phyloP scores from a whole-genome alignment of 2,888 invertebrate species.

The Autographa pulchrina region DNA sequence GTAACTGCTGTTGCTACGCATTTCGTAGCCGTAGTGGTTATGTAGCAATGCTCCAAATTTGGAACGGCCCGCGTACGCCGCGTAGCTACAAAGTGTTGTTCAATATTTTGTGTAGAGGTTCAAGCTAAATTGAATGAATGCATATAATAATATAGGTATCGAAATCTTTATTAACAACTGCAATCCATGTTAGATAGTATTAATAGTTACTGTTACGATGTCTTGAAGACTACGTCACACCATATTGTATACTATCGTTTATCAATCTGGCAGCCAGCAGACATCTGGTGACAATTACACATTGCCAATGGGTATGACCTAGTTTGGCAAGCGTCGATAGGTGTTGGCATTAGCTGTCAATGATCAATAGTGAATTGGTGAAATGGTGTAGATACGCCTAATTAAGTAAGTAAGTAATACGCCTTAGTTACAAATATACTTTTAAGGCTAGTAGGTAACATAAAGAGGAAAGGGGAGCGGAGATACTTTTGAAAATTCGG shows the following conservation, averaged over 20 bases:
- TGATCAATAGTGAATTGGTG: background rate
- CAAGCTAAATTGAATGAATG: too few relatives aligned
- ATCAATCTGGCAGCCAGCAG: background rate
- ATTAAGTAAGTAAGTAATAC: too few relatives aligned
- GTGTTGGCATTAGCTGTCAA: background rate
- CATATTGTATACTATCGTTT: background rate
- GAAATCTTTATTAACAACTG: too few relatives aligned
- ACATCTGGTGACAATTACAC: background rate
- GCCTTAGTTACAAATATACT: too few relatives aligned
- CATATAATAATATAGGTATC: too few relatives aligned
- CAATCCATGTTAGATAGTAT: too few relatives aligned
- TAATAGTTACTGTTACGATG: too few relatives aligned
- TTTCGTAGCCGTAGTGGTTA: background rate
- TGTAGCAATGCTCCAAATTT: background rate
- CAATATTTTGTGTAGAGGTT: background rate
- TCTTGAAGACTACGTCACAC: background rate
- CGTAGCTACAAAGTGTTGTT: background rate
- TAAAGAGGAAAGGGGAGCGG: too few relatives aligned
- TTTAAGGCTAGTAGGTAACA: too few relatives aligned
- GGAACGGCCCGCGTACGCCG: background rate
- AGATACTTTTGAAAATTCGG: too few relatives aligned
- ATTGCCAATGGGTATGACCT: background rate
- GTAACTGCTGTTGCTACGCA: background rate
- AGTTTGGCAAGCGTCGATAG: background rate
- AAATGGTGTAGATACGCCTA: background rate